phyloP scores from a whole-genome alignment of 2,113 vertebrate species.

The Paracanthobrama guichenoti region DNA sequence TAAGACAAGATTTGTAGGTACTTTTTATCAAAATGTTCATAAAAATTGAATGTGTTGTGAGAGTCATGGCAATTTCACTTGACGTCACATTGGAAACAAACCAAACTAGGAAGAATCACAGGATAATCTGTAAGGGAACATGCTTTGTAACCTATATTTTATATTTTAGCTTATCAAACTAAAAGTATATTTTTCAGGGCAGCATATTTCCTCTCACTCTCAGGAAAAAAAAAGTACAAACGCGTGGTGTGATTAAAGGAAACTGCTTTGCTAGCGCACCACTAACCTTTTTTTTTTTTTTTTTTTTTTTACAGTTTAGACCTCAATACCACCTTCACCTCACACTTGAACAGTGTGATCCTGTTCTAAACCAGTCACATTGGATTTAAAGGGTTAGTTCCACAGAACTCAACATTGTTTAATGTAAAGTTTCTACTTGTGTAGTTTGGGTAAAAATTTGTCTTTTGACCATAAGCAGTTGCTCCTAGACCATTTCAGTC shows the following conservation, averaged over 20 bases:
- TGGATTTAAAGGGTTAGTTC: not conserved
- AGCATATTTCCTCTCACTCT: not conserved
- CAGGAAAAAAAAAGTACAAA: too few relatives aligned
- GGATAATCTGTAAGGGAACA: not conserved
- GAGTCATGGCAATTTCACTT: conserved; percentile 28
- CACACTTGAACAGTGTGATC: not conserved
- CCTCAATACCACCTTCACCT: not conserved
- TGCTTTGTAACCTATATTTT: not conserved
- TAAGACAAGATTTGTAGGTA: conserved; percentile 12
- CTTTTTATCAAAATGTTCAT: not conserved
- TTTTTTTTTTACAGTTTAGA: not conserved
- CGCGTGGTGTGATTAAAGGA: not conserved
- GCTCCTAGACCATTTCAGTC: not conserved
- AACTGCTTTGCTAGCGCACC: not conserved
- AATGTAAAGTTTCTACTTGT: not conserved
- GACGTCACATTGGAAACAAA: conserved; percentile 8
- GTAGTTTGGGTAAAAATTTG: not conserved
- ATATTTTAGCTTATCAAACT: not conserved
- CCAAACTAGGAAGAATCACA: not conserved
- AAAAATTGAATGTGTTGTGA: not conserved
- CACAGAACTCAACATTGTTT: not conserved
- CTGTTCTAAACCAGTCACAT: not conserved
- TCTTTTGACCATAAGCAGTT: not conserved
- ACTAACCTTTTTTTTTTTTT: not conserved
- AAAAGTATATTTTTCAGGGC: too few relatives aligned